Base-by-base conservation (phyloP, 1,140 invertebrate species). In the Drosophila watanabei region DNA sequence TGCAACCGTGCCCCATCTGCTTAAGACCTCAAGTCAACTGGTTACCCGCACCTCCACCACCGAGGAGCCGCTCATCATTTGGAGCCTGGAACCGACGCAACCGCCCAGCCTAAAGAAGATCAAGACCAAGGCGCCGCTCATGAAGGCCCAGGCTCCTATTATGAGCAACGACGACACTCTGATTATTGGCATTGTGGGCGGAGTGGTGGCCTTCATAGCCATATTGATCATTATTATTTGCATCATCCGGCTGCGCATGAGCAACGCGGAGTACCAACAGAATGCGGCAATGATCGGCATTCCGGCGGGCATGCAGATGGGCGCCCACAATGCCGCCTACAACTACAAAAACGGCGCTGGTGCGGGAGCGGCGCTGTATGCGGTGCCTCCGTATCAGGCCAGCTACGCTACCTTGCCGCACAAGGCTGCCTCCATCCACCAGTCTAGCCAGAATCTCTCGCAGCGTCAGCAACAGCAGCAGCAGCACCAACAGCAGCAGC, bases 101-200 rank as follows among this genome's bases (percentile, higher is more conserved):
- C 91, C 91, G 4, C 94, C 94, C 18, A 89, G 72, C 7, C 79
- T 92, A 0, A 93, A 93, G 61, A 94, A 94, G 80, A 94, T 95
- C 24, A 95, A 95, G 68, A 94, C 94, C 13, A 95, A 95, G 88
- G 94, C 94, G 13, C 94, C 95, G 3, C 93, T 95, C 3, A 94
- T 95, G 20, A 94, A 94, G 60, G 93, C 94, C 62, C 94, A 94
- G 52, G 92, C 94, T 66, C 94, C 95, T 10, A 94, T 95, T 5
- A 94, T 97, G 0, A 96, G 95, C 49, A 98, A 98, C 73, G 97
- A 98, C 81, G 98, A 98, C 80, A 98, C 97, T 4, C 92, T 98
- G 0, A 98, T 98, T 54, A 98, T 98, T 59, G 97, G 97, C 5
- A 98, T 98, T 76, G 97, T 98, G 0, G 97, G 97, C 3, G 97